phyloP scores from a whole-genome alignment of 2,888 invertebrate species.

The Lasioglossum leucozonium region DNA sequence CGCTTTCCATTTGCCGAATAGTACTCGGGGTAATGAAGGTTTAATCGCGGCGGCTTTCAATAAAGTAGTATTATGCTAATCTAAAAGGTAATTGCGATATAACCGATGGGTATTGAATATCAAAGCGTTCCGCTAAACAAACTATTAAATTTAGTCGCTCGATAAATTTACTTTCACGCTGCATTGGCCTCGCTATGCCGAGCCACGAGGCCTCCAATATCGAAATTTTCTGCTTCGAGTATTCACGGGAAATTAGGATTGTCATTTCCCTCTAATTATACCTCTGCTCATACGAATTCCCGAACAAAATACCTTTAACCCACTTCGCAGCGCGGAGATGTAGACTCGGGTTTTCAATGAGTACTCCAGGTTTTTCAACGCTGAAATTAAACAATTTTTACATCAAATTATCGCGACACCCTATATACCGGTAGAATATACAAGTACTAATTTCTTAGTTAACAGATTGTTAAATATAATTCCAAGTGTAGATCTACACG shows the following conservation, averaged over 20 bases:
- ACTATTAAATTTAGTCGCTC: slow-evolving; percentile 31
- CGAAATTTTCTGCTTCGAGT: slow-evolving; percentile 6
- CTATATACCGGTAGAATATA: no score
- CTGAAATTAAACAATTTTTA: not conserved
- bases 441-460: no score
- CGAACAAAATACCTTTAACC: not conserved
- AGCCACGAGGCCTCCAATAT: not conserved
- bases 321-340: no score
- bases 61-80: slow-evolving; percentile 57
- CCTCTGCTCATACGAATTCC: not conserved
- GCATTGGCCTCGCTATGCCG: not conserved
- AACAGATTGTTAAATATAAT: no score
- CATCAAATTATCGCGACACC: no score
- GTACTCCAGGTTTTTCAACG: not conserved
- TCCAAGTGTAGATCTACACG: no score
- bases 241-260: not conserved
- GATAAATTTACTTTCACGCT: slow-evolving; percentile 36
- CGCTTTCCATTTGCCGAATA: slow-evolving; percentile 41
- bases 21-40: slow-evolving; percentile 43
- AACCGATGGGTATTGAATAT: slow-evolving; percentile 47
- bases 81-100: slow-evolving; percentile 49
- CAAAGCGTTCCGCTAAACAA: slow-evolving; percentile 37
- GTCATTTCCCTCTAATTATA: slow-evolving; percentile 11
- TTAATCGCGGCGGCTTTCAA: slow-evolving; percentile 47
- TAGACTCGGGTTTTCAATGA: not conserved